phyloP scores from a whole-genome alignment of 2,888 invertebrate species.

The Drosophila monieri region DNA sequence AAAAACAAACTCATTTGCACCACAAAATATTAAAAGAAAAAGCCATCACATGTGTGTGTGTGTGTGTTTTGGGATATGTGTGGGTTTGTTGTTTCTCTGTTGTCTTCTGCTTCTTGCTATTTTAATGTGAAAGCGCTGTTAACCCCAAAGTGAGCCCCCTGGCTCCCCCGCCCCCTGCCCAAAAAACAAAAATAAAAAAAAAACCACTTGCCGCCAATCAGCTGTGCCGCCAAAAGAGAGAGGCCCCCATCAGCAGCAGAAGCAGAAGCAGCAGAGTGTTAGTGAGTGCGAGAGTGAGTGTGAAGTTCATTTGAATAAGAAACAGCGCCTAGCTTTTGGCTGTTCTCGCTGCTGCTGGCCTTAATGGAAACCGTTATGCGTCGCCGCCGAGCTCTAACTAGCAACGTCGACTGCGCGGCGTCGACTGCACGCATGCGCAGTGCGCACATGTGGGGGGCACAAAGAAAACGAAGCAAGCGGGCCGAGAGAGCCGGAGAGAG shows the following conservation, averaged over 20 bases:
- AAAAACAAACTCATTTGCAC: conserved; percentile 70
- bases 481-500: conserved; percentile 11
- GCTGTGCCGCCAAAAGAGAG: conserved; percentile 66
- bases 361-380: conserved; percentile 84
- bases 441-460: conserved; percentile 68
- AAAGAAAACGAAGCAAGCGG: background rate
- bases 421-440: conserved; percentile 59
- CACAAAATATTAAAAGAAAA: conserved; percentile 67
- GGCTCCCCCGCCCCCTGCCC: conserved; percentile 6
- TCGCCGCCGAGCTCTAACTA: conserved; percentile 58
- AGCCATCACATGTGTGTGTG: background rate
- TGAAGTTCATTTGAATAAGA: conserved; percentile 80
- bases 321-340: conserved; percentile 63
- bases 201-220: conserved; percentile 73
- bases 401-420: conserved; percentile 40
- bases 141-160: conserved; percentile 56
- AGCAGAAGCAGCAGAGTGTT: background rate
- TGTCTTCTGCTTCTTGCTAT: conserved; percentile 72
- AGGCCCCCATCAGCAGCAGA: background rate
- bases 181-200: conserved; percentile 2
- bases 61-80: conserved; percentile 4
- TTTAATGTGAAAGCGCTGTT: conserved; percentile 80
- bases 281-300: conserved; percentile 28
- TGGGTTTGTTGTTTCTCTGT: conserved; percentile 35
- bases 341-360: conserved; percentile 76